These are phyloP conservation scores for Phasia obesa DNA, from an alignment of 2,888 invertebrate species.

Conservation along the genomic window DNA sequence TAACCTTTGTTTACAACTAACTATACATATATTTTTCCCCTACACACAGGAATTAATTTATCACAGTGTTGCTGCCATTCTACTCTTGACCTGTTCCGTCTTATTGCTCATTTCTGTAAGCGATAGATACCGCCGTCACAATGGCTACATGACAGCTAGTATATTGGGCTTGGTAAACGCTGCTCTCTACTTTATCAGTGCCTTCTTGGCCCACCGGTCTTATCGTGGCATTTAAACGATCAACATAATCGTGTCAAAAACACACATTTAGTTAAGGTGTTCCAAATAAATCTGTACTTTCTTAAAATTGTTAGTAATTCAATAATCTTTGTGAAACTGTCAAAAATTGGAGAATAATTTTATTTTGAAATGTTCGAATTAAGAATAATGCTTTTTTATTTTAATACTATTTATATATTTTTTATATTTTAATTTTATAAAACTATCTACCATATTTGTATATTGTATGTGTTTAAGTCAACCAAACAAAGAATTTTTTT, in stretches of 20 bases:
- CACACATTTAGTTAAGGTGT: constrained; percentile 13
- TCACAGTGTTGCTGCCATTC: constrained; percentile 88
- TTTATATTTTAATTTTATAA: constrained; percentile 44
- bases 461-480: constrained; percentile 49
- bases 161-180: constrained; percentile 89
- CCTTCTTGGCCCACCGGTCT: constrained; percentile 89
- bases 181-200: constrained; percentile 88
- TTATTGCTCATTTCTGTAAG: constrained; percentile 87
- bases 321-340: constrained; percentile 4
- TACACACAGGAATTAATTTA: constrained; percentile 93
- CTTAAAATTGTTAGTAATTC: constrained; percentile 14
- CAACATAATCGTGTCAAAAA: not conserved
- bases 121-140: constrained; percentile 85
- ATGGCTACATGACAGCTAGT: constrained; percentile 88
- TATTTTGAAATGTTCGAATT: not conserved
- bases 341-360: constrained; percentile 18
- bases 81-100: constrained; percentile 88
- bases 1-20: not conserved
- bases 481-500: not conserved
- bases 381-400: constrained; percentile 4
- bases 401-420: constrained; percentile 38
- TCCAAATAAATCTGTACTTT: constrained; percentile 7
- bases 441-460: constrained; percentile 11
- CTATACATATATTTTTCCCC: too few species aligned
- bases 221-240: constrained; percentile 88